Conservation (phyloP, 2,888 invertebrate genomes). For the Polydrusus tereticollis region DNA sequence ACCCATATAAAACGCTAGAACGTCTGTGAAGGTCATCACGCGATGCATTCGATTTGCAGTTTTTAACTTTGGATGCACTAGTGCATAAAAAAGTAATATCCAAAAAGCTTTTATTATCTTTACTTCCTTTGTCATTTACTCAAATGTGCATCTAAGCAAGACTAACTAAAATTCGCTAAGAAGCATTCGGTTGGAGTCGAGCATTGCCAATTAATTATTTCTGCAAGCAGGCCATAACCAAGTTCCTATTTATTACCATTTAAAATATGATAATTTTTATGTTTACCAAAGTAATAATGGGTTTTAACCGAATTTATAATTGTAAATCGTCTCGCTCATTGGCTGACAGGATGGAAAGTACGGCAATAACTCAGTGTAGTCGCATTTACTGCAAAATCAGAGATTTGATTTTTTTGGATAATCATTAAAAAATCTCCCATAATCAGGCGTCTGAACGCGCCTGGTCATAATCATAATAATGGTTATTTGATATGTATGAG, state of each 20-base stretch:
- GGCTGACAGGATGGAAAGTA: background rate
- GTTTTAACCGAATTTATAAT: slow-evolving; percentile 14
- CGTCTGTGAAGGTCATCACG: slow-evolving; percentile 55
- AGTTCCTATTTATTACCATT: slow-evolving; percentile 31
- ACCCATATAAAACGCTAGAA: slow-evolving; percentile 54
- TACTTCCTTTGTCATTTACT: slow-evolving; percentile 45
- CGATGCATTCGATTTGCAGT: slow-evolving; percentile 51
- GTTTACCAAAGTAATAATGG: slow-evolving; percentile 2
- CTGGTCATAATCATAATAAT: too few species aligned
- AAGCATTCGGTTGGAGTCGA: slow-evolving; percentile 23
- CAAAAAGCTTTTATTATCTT: slow-evolving; percentile 46
- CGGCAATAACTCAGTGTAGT: too few species aligned
- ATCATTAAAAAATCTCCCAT: too few species aligned
- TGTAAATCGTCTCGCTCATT: background rate
- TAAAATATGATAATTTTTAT: slow-evolving; percentile 28
- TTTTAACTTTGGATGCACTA: slow-evolving; percentile 38
- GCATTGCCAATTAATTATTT: slow-evolving; percentile 34
- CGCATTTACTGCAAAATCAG: too few species aligned
- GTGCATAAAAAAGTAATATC: slow-evolving; percentile 43
- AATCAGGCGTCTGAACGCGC: too few species aligned
- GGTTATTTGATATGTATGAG: too few species aligned
- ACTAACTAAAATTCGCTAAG: slow-evolving; percentile 39
- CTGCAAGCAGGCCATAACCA: slow-evolving; percentile 33
- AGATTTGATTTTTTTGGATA: too few species aligned
- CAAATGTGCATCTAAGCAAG: slow-evolving; percentile 40